Conservation (phyloP, 92 coral and sea anemone genomes). For the Epizoanthus illoricatus region DNA sequence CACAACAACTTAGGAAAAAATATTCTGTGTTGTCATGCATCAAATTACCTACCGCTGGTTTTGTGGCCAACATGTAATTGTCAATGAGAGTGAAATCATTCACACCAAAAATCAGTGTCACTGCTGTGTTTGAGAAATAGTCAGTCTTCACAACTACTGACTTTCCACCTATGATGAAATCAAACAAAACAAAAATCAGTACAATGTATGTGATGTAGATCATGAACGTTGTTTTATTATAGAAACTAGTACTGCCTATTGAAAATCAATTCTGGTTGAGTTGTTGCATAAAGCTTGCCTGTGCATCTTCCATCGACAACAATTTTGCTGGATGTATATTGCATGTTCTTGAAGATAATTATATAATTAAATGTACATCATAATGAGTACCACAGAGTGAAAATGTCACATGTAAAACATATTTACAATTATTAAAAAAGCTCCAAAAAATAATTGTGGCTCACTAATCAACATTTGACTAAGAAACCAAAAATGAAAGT, state of each 20-base stretch:
- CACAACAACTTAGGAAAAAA: neutral
- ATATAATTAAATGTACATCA: no score
- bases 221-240: neutral
- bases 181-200: neutral
- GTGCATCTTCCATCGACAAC: no score
- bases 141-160: slow-evolving; percentile 77
- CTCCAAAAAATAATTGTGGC: no score
- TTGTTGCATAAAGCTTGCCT: no score
- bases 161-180: slow-evolving; percentile 57
- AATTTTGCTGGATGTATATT: no score
- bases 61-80: slow-evolving; percentile 88
- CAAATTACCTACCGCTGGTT: slow-evolving; percentile 44
- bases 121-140: slow-evolving; percentile 66
- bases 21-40: neutral
- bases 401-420: no score
- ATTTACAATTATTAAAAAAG: no score
- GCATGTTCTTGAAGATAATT: no score
- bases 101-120: slow-evolving; percentile 59
- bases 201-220: neutral
- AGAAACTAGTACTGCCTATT: neutral
- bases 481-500: no score
- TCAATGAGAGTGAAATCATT: slow-evolving; percentile 78
- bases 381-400: no score
- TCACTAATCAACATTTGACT: no score
- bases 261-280: no score